phyloP scores from a whole-genome alignment of 2,113 vertebrate genomes.

The Hucho hucho region DNA sequence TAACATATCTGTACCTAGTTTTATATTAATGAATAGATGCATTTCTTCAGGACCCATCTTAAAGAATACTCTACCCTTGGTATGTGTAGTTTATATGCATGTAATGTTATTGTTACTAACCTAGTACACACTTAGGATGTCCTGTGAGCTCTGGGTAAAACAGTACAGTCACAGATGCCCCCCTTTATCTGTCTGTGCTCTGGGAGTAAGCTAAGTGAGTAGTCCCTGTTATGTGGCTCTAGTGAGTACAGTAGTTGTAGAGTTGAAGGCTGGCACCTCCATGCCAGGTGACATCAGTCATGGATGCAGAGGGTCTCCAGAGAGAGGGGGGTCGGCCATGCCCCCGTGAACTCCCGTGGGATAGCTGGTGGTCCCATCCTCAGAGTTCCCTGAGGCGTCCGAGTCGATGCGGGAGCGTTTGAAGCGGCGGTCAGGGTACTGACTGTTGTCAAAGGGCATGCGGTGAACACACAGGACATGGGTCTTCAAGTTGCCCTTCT shows the following conservation, averaged over 20 bases:
- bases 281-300: background rate
- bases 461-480: conserved; percentile 94
- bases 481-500: conserved; percentile 97
- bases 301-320: conserved; percentile 56
- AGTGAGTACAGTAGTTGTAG: background rate
- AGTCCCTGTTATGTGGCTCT: background rate
- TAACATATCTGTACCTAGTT: conserved; percentile 4
- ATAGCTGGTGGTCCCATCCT: conserved; percentile 63
- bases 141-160: background rate
- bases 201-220: background rate
- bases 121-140: background rate
- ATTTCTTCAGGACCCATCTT: background rate
- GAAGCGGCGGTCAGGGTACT: conserved; percentile 92
- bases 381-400: conserved; percentile 70
- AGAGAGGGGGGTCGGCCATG: conserved; percentile 22
- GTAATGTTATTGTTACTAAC: background rate
- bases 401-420: conserved; percentile 85
- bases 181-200: background rate
- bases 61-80: background rate
- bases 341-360: background rate
- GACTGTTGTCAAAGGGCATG: conserved; percentile 97
- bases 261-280: background rate
- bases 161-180: background rate
- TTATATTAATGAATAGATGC: conserved; percentile 21
- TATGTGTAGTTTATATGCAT: background rate